A percentile compares a stretch with the other conserved stretches of the same genome.
phyloP scores from a whole-genome alignment of 35 echinoderm and acorn worm species.

The Ophiothrix spiculata region DNA sequence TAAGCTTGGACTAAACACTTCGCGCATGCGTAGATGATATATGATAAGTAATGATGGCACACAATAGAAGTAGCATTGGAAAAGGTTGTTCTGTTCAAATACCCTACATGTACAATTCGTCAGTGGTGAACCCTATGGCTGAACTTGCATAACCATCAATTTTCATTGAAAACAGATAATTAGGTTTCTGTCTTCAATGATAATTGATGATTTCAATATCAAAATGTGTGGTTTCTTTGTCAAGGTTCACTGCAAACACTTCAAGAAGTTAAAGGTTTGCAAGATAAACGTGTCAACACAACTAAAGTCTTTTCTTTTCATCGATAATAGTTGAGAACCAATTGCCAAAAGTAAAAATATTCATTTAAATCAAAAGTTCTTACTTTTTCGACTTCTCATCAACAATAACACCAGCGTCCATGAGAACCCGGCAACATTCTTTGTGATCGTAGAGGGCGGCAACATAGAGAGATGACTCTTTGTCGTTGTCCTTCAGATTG shows the following conservation, averaged over 20 bases:
- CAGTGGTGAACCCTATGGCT: too few species aligned
- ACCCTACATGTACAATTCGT: too few species aligned
- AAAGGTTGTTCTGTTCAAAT: too few species aligned
- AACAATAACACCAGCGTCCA: not conserved
- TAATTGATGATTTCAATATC: not conserved
- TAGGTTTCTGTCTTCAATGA: too few species aligned
- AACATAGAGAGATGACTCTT: not conserved
- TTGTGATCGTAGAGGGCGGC: slow-evolving; percentile 15
- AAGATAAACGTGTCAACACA: not conserved
- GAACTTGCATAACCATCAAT: too few species aligned
- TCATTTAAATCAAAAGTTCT: not conserved
- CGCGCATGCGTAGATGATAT: too few species aligned
- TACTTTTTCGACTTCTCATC: slow-evolving; percentile 6
- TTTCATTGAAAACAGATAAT: too few species aligned
- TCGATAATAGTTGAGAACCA: too few species aligned
- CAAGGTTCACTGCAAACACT: not conserved
- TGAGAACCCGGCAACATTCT: slow-evolving; percentile 23
- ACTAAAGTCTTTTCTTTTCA: too few species aligned
- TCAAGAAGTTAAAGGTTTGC: not conserved
- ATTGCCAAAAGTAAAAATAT: not conserved
- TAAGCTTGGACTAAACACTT: too few species aligned
- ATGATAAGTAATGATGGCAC: too few species aligned
- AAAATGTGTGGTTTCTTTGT: not conserved
- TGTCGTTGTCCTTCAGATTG: slow-evolving; percentile 13
- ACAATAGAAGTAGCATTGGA: too few species aligned